Base-by-base conservation (phyloP, 2,888 invertebrate species). In the Monopis laevigella region DNA sequence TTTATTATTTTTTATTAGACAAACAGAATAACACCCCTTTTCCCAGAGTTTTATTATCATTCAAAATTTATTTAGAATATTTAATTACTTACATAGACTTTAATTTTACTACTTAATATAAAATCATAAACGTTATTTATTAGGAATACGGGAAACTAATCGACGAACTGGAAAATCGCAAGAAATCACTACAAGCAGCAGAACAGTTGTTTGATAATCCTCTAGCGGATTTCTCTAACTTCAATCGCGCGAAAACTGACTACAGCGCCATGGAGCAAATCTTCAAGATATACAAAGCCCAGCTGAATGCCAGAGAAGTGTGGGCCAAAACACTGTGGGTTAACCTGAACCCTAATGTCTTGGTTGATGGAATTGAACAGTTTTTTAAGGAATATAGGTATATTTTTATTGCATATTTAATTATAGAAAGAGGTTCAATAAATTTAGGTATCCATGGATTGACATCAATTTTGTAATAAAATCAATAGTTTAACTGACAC, bases 251-350 rank as follows among this genome's bases (percentile, higher is more conserved):
- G 0, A 86, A 84, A 56, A 53, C 67, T 0, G 88, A 91, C 48
- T 91, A 80, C 54, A 72, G 82, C 12, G 82, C 84, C 2, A 84
- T 95, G 84, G 88, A 90, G 42, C 52, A 65, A 54, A 65, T 96
- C 14, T 96, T 89, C 61, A 86, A 87, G 55, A 82, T 96, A 16
- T 95, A 91, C 58, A 87, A 86, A 49, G 84, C 87, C 1, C 93
- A 94, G 63, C 90, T 88, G 73, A 82, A 82, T 47, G 89, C 89
- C 0, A 80, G 93, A 29, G 91, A 93, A 48, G 55, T 82, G 3
- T 96, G 96, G 96, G 88, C 92, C 0, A 89, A 89, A 65, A 94
- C 93, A 0, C 64, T 95, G 8, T 96, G 96, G 96, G 86, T 83
- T 5, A 88, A 96, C 65, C 75, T 96, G 38, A 90, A 95, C 66